Evolutionary conservation across 2,888 invertebrate genomes (phyloP), one percentile per base, ranked within the genome.

Genomic region (Busseola fusca): DNA sequence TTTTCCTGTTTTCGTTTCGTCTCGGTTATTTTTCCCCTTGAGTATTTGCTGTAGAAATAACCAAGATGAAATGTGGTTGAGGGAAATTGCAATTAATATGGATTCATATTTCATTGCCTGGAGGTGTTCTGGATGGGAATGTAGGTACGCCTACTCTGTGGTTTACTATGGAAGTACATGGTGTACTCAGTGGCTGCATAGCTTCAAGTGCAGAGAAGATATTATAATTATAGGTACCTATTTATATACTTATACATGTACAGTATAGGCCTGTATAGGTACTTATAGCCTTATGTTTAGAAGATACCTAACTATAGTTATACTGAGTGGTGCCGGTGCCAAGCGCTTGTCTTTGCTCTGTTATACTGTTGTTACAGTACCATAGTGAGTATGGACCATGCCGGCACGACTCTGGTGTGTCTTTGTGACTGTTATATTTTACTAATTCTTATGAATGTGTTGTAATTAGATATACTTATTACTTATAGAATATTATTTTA

Each of bases 391-490:
- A 27, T 4, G n/a, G 18, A 48, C 21, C 64, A n/a, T 9, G 30
- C 48, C 27, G 18, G 34, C 30, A 9, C 18, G 60, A 30, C 54
- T 18, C 10, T 18, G 30, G n/a, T 21, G n/a, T 21, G 30, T 50
- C 56, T 30, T 57, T 5, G 27, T 37, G 57, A 27, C 56, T 37
- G 56, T 25, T 75, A 54, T 62, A 60, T 52, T 64, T 58, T 69
- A 74, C 62, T 58, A 50, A 65, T 73, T 74, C 72, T 63, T 78
- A 77, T 64, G 75, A 80, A 72, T 75, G 66, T 76, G 76, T 85
- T 77, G 65, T 77, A 69, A 75, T 76, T 73, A 81, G 62, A 72
- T 73, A 62, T 64, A 63, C 16, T 25, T 25, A 66, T n/a, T n/a
- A n/a, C n/a, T 21, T 64, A 67, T 72, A 71, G 67, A 65, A 63